Percentiles rank a stretch among this genome's conserved stretches.
Evolutionary conservation across 2,888 invertebrate species (phyloP).

Genomic region (Drosophila quinaria): DNA sequence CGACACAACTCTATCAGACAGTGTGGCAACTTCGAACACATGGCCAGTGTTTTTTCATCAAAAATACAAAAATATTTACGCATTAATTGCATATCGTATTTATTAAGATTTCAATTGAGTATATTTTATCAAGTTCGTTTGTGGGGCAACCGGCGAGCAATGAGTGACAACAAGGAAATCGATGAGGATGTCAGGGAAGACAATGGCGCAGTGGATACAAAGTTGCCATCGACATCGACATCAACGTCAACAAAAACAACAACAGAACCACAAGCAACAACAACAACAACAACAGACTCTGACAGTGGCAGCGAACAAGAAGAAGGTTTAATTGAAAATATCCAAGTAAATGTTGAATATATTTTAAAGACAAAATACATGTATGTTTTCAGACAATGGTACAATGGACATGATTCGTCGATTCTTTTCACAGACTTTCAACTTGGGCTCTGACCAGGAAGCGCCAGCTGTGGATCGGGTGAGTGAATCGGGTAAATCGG

Average conservation of each 20-base stretch:
- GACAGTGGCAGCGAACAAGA: constrained; percentile 35
- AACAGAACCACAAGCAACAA: not conserved
- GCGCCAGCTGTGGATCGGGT: constrained; percentile 59
- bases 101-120: not conserved
- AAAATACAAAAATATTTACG: constrained; percentile 22
- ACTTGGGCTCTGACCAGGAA: constrained; percentile 84
- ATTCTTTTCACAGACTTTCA: constrained; percentile 89
- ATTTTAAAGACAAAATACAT: constrained; percentile 5
- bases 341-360: constrained; percentile 11
- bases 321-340: constrained; percentile 27
- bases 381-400: constrained; percentile 66
- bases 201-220: not conserved
- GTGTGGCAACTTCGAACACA: constrained; percentile 38
- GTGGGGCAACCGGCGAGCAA: constrained; percentile 7
- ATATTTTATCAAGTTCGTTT: not conserved
- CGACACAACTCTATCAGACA: too few species aligned
- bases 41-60: constrained; percentile 25
- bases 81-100: constrained; percentile 14
- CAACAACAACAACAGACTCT: constrained; percentile 15
- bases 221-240: constrained; percentile 3
- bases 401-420: constrained; percentile 89
- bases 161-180: constrained; percentile 42
- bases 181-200: constrained; percentile 11
- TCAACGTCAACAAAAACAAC: constrained; percentile 11
- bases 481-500: not conserved